Evolutionary conservation across 2,113 vertebrate genomes (phyloP).

Genomic region (Cavia aperea): DNA sequence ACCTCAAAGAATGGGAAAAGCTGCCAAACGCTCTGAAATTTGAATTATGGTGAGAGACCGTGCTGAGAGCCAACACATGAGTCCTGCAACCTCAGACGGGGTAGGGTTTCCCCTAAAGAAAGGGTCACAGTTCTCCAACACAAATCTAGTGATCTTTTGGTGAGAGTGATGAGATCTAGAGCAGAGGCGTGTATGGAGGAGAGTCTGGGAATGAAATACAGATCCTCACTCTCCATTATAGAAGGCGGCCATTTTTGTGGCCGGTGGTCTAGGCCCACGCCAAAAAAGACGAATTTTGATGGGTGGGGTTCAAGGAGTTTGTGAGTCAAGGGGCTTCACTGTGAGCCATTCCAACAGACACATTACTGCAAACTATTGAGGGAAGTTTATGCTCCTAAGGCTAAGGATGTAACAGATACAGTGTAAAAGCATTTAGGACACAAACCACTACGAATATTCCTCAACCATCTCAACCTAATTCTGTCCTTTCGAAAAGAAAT

Average conservation of each 20-base stretch:
- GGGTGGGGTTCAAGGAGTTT: background rate
- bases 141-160: slow-evolving; percentile 55
- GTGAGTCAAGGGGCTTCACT: background rate
- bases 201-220: background rate
- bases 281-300: background rate
- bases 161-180: slow-evolving; percentile 48
- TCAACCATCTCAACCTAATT: background rate
- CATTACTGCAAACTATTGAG: background rate
- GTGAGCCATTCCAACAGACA: background rate
- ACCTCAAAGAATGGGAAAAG: slow-evolving; percentile 52
- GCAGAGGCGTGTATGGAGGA: background rate
- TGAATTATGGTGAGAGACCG: slow-evolving; percentile 33
- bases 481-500: background rate
- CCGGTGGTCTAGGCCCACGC: background rate
- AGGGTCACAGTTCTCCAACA: slow-evolving; percentile 42
- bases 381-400: background rate
- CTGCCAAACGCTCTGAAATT: slow-evolving; percentile 59
- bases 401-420: background rate
- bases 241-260: background rate
- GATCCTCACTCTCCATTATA: background rate
- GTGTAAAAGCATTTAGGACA: background rate
- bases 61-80: slow-evolving; percentile 51
- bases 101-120: slow-evolving; percentile 50
- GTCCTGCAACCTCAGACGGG: slow-evolving; percentile 48
- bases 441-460: background rate